Conservation (phyloP, 2,797 vertebrate species). For the Propithecus perrieri region DNA sequence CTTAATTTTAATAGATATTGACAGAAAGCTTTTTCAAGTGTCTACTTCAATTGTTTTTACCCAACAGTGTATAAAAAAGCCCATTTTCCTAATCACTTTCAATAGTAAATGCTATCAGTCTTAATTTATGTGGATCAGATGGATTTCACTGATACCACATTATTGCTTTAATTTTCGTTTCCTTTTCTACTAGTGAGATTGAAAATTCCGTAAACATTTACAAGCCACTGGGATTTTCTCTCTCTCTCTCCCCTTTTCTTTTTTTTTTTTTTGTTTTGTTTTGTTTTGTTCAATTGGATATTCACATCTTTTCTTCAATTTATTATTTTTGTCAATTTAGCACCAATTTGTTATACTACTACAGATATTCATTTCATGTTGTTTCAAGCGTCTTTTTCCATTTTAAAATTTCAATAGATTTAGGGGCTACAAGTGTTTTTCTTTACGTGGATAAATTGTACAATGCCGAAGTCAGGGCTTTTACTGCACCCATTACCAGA, state of each 20-base stretch:
- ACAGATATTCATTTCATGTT: background rate
- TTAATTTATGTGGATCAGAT: background rate
- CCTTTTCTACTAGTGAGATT: background rate
- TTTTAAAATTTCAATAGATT: background rate
- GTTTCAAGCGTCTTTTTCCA: background rate
- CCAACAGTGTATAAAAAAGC: background rate
- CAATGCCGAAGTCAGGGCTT: background rate
- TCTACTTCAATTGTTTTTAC: background rate
- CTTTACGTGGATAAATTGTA: background rate
- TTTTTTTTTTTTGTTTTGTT: background rate
- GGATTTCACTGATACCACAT: background rate
- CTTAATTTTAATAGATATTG: background rate
- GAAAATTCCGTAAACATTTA: background rate
- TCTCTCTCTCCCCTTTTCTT: no score
- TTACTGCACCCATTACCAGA: background rate
- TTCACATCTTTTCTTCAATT: background rate
- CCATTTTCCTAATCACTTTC: background rate
- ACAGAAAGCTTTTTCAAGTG: background rate
- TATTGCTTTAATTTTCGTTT: conserved; percentile 28
- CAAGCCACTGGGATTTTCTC: background rate
- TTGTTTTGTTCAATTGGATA: background rate
- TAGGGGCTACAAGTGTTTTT: background rate
- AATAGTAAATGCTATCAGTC: background rate
- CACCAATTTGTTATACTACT: background rate
- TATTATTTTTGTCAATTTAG: background rate